Evolutionary conservation across 2,797 vertebrate genomes (phyloP).

Genomic region (Hafferia zeledoni): DNA sequence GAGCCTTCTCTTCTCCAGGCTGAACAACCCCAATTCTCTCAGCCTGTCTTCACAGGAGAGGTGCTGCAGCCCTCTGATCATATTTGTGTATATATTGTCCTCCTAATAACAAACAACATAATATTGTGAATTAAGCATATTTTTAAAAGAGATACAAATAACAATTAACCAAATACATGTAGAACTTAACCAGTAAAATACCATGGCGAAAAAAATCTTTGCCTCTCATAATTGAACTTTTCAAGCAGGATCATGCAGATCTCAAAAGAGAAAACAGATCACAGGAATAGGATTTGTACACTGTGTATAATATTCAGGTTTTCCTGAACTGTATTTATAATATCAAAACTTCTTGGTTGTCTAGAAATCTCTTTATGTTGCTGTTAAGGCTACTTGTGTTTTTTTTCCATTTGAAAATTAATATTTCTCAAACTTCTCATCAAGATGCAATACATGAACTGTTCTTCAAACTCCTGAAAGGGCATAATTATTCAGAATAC

Average conservation of each 20-base stretch:
- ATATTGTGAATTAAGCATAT: neutral
- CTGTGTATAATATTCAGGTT: neutral
- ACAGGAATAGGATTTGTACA: neutral
- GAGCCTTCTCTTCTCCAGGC: neutral
- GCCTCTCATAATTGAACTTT: neutral
- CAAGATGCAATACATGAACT: neutral
- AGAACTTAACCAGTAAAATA: neutral
- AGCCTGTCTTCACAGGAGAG: neutral
- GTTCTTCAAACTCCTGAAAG: neutral
- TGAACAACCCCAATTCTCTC: neutral
- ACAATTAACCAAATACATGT: neutral
- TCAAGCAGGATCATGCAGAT: neutral
- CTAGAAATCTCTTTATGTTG: neutral
- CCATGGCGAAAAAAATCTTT: neutral
- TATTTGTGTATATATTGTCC: neutral
- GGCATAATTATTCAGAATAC: neutral
- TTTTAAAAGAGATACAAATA: conserved; percentile 22
- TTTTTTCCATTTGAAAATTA: neutral
- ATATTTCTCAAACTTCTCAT: neutral
- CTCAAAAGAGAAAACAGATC: neutral
- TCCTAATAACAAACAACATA: neutral
- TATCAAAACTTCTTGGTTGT: neutral
- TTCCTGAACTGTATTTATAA: neutral
- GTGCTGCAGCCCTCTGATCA: rapidly evolving
- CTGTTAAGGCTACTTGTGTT: neutral